These are phyloP conservation scores for Athetis lepigone DNA, from an alignment of 2,888 invertebrate genomes.

Conservation along the genomic window DNA sequence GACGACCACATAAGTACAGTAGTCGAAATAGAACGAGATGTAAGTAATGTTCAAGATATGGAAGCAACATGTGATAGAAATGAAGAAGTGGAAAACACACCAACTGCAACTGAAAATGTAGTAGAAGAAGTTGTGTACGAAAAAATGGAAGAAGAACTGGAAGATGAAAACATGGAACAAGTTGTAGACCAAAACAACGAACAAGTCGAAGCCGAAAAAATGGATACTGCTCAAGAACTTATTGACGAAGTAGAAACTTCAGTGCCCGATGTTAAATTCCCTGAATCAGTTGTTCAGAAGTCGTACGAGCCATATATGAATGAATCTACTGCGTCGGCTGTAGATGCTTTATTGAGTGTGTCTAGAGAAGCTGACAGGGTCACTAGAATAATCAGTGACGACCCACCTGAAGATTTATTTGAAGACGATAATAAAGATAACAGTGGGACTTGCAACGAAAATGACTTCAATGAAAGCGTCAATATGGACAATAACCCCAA, in stretches of 20 bases:
- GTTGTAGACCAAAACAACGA: slow-evolving; percentile 13
- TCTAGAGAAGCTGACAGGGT: slow-evolving; percentile 85
- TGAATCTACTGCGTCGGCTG: slow-evolving; percentile 85
- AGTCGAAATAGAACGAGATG: slow-evolving; percentile 14
- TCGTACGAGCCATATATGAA: slow-evolving; percentile 76
- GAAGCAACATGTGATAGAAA: slow-evolving; percentile 27
- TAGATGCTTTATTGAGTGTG: slow-evolving; percentile 86
- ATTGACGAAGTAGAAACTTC: slow-evolving; percentile 27
- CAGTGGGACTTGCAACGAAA: slow-evolving; percentile 59
- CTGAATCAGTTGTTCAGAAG: slow-evolving; percentile 60
- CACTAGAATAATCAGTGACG: slow-evolving; percentile 82
- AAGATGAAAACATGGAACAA: slow-evolving; percentile 28
- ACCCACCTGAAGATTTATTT: slow-evolving; percentile 86
- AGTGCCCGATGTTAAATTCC: slow-evolving; percentile 46
- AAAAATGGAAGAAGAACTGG: slow-evolving; percentile 28
- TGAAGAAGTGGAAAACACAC: slow-evolving; percentile 27
- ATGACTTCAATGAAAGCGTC: slow-evolving; percentile 69
- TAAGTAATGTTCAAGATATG: slow-evolving; percentile 23
- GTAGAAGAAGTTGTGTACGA: slow-evolving; percentile 41
- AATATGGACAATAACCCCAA: slow-evolving; percentile 47
- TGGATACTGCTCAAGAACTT: slow-evolving; percentile 22
- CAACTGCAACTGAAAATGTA: slow-evolving; percentile 27
- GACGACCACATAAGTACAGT: slow-evolving; percentile 10
- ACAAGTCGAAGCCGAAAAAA: slow-evolving; percentile 12
- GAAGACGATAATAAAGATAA: slow-evolving; percentile 85